phyloP scores from a whole-genome alignment of 2,113 vertebrate species.

The Scopus umbretta region DNA sequence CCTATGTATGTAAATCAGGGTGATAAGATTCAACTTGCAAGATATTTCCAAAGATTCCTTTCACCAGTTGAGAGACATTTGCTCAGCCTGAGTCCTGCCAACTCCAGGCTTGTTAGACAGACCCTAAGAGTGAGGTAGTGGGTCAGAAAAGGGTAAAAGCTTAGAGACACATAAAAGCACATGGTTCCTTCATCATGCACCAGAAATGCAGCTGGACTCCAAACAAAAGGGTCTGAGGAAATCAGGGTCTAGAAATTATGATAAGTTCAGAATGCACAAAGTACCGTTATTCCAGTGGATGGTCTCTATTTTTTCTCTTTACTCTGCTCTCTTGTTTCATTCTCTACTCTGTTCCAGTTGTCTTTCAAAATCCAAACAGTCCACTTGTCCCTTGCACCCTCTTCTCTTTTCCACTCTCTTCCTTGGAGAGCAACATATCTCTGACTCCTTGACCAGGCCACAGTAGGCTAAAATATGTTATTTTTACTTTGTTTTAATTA shows the following conservation, averaged over 20 bases:
- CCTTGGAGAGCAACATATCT: neutral
- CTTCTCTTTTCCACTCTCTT: neutral
- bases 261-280: neutral
- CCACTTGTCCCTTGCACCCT: neutral
- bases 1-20: neutral
- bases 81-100: neutral
- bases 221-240: neutral
- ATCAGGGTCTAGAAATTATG: neutral
- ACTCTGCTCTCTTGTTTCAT: neutral
- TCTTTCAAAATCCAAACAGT: neutral
- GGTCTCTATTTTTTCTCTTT: neutral
- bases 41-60: neutral
- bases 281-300: neutral
- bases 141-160: neutral
- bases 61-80: neutral
- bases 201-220: neutral
- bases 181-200: neutral
- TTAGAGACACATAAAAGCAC: neutral
- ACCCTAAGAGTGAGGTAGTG: neutral
- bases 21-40: neutral
- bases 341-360: neutral
- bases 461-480: neutral
- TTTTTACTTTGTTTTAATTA: slow-evolving; percentile 20
- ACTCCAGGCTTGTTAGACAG: neutral
- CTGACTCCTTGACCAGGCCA: neutral